Evolutionary conservation across 2,797 vertebrate genomes (phyloP), one percentile per base, ranked within the genome.

Genomic region (Perdix hodgsoniae): DNA sequence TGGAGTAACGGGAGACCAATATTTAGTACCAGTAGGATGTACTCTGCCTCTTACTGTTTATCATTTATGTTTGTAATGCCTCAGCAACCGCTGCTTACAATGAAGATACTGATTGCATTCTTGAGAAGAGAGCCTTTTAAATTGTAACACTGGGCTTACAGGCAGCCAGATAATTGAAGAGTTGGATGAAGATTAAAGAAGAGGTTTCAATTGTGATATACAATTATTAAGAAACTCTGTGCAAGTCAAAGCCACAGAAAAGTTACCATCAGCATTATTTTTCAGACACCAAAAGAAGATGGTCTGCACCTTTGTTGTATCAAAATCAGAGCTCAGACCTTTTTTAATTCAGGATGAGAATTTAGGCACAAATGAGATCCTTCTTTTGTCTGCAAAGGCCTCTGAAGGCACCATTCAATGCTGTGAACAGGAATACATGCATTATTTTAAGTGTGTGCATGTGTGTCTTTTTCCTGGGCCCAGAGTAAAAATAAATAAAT

Each of bases 101-200:
- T 66, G 85, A 93, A 95, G 81, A 77, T 22, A 65, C 40, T 83
- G 59, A 94, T 78, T 80, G 24, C 35, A 54, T 83, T 94, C 81
- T 90, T 93, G 80, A 95, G 83, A 96, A 96, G 87, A 66, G 37
- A 73, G 12, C 11, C 65, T 94, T 94, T 94, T 72, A 92, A 88
- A 63, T 21, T 31, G 29, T 45, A 56, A 59, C 8, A 9, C 37
- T 64, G 60, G 75, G 8, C 3, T 63, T 66, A 52, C 33, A 64
- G 64, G 23, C 57, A 83, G 56, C 3, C 26, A 64, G 35, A 71
- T 26, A 76, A 66, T 22, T 44, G 54, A 85, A 88, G 11, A 78
- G 78, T 29, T 9, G 3, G 64, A 67, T 40, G 0, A 81, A 73
- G 47, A 79, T 75, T 60, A 33, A 76, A 78, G 39, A 88, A 90